Evolutionary conservation across 2,797 vertebrate genomes (phyloP).

Genomic region (Gouania willdenowi): DNA sequence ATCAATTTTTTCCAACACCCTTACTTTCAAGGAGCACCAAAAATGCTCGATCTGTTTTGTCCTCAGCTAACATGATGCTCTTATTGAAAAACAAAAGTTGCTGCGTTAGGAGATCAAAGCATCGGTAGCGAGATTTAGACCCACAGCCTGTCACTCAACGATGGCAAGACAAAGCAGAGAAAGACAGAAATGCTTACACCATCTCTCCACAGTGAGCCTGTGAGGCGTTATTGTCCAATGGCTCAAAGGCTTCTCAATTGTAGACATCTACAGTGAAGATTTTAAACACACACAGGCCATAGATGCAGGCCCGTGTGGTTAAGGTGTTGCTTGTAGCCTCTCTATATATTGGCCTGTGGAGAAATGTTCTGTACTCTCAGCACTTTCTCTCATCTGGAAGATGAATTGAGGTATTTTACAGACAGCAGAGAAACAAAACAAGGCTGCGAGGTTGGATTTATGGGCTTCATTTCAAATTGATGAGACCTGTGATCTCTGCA

Average conservation of each 20-base stretch:
- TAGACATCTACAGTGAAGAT: conserved; percentile 46
- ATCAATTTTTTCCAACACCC: no score
- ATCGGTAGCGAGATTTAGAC: conserved; percentile 56
- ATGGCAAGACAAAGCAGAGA: conserved; percentile 61
- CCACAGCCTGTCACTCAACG: conserved; percentile 59
- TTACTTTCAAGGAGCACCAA: conserved; percentile 49
- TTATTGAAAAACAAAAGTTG: conserved; percentile 59
- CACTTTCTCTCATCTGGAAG: conserved; percentile 64
- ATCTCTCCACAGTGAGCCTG: conserved; percentile 42
- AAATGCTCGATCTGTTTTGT: conserved; percentile 45
- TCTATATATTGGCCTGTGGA: conserved; percentile 57
- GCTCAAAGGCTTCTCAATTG: conserved; percentile 64
- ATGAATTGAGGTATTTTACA: conserved; percentile 69
- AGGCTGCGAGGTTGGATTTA: conserved; percentile 39
- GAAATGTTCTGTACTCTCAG: conserved; percentile 71
- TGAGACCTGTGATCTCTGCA: conserved; percentile 59
- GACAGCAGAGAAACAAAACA: conserved; percentile 62
- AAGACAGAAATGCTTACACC: conserved; percentile 72
- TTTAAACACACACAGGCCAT: conserved; percentile 24
- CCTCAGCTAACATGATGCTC: conserved; percentile 44
- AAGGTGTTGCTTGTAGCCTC: conserved; percentile 37
- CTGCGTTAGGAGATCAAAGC: conserved; percentile 70
- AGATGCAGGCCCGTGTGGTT: conserved; percentile 28
- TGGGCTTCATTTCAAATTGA: conserved; percentile 43
- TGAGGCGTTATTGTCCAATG: conserved; percentile 62